Evolutionary conservation across 2,113 vertebrate species (phyloP).

Genomic region (Phaethon lepturus): DNA sequence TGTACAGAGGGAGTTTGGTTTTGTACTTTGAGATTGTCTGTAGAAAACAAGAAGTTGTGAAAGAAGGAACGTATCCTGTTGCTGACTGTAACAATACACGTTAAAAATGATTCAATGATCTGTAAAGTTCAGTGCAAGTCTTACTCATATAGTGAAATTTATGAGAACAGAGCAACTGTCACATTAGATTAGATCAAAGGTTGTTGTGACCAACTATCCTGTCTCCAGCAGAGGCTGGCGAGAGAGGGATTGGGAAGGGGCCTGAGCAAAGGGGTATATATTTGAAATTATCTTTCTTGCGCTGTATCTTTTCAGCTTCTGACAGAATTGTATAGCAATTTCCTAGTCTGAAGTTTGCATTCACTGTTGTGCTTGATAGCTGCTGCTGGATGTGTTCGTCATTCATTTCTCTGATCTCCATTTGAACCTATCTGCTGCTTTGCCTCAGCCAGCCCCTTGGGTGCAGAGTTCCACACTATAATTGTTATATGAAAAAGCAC

Average conservation of each 20-base stretch:
- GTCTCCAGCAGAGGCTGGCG: neutral
- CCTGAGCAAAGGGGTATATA: neutral
- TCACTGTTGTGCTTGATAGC: neutral
- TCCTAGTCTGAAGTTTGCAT: neutral
- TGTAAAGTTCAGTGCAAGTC: neutral
- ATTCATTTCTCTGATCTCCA: neutral
- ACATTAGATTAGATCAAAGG: neutral
- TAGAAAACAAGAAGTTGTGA: neutral
- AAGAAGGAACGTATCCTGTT: neutral
- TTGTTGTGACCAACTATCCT: neutral
- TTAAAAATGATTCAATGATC: neutral
- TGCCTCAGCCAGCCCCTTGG: neutral
- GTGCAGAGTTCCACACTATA: neutral
- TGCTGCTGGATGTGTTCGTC: neutral
- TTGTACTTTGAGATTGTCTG: neutral
- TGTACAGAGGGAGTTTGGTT: neutral
- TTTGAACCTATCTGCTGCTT: neutral
- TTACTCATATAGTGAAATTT: neutral
- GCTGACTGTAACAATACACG: neutral
- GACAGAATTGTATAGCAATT: neutral
- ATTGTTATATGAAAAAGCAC: neutral
- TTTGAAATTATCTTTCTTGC: neutral
- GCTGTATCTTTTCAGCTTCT: neutral
- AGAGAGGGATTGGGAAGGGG: neutral
- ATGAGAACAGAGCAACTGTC: conserved; percentile 3